Conservation (phyloP, 1,140 invertebrate genomes). For the Spodoptera frugiperda region DNA sequence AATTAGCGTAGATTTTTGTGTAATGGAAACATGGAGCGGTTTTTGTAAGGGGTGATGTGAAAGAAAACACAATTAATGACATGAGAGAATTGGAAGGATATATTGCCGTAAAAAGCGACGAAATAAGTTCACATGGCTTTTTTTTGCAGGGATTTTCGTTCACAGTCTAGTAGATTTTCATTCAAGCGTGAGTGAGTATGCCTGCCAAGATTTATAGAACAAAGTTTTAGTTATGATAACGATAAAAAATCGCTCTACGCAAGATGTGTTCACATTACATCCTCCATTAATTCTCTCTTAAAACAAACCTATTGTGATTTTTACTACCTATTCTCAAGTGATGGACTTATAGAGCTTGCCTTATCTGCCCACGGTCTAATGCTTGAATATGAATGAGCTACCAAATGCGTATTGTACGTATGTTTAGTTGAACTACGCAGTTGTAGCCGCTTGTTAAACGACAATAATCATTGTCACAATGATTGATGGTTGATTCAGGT, state of each 20-base stretch:
- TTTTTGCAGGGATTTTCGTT: too few species aligned
- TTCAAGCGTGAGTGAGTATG: too few species aligned
- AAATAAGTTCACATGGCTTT: too few species aligned
- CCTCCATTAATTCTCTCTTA: neutral
- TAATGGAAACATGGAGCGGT: neutral
- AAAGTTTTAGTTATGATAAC: too few species aligned
- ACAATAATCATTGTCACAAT: neutral
- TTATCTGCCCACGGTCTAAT: neutral
- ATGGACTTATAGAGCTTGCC: neutral
- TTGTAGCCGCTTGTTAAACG: neutral
- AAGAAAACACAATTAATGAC: too few species aligned
- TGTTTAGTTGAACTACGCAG: slow-evolving; percentile 28
- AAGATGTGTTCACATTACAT: too few species aligned
- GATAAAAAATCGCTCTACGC: too few species aligned
- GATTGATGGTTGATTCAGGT: slow-evolving; percentile 11
- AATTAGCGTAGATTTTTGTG: neutral
- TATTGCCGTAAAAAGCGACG: too few species aligned
- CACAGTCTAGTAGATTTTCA: too few species aligned
- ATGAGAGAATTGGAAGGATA: too few species aligned
- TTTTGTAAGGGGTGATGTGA: too few species aligned
- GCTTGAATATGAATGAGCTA: slow-evolving; percentile 21
- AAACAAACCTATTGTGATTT: neutral
- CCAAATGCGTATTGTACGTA: slow-evolving; percentile 27
- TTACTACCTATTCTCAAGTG: neutral
- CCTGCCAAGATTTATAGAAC: too few species aligned